A percentile compares a stretch with the other conserved stretches of the same genome.
These are phyloP conservation scores for Torymus tubicola DNA, from an alignment of 2,888 invertebrate genomes.

Conservation along the genomic window DNA sequence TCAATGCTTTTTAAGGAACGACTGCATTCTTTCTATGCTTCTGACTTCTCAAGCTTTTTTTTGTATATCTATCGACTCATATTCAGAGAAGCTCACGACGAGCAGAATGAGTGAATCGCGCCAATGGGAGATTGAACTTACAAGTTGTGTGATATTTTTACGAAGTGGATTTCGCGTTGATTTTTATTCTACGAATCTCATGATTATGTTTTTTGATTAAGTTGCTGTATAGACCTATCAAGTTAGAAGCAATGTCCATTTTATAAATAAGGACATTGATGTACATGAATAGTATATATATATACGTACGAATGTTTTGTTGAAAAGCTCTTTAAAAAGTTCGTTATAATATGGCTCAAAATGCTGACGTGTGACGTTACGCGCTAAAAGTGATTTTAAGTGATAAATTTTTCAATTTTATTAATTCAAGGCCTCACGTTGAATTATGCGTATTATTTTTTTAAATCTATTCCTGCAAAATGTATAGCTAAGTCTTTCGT, in stretches of 20 bases:
- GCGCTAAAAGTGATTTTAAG: constrained; percentile 22
- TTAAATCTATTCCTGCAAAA: constrained; percentile 32
- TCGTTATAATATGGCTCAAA: constrained; percentile 31
- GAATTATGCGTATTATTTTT: constrained; percentile 31
- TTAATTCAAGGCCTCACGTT: constrained; percentile 22
- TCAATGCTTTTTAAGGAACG: constrained; percentile 37
- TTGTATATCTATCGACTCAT: constrained; percentile 28
- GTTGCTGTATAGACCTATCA: constrained; percentile 46
- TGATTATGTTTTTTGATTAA: constrained; percentile 33
- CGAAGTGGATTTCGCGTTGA: constrained; percentile 25
- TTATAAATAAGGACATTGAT: constrained; percentile 39
- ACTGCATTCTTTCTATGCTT: constrained; percentile 35
- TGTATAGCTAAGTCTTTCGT: constrained; percentile 40
- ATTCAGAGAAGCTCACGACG: background rate
- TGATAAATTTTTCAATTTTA: background rate
- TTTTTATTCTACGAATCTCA: constrained; percentile 49
- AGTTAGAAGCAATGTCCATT: constrained; percentile 43
- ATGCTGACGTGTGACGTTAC: constrained; percentile 41
- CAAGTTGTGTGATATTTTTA: constrained; percentile 54
- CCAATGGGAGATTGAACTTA: constrained; percentile 7
- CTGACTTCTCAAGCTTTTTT: constrained; percentile 32
- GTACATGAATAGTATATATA: constrained; percentile 46
- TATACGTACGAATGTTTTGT: constrained; percentile 37
- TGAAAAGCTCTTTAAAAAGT: constrained; percentile 19
- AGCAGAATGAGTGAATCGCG: background rate